Evolutionary conservation across 2,888 invertebrate genomes (phyloP), one percentile per base, ranked within the genome.

Genomic region (Gasteruption jaculator): DNA sequence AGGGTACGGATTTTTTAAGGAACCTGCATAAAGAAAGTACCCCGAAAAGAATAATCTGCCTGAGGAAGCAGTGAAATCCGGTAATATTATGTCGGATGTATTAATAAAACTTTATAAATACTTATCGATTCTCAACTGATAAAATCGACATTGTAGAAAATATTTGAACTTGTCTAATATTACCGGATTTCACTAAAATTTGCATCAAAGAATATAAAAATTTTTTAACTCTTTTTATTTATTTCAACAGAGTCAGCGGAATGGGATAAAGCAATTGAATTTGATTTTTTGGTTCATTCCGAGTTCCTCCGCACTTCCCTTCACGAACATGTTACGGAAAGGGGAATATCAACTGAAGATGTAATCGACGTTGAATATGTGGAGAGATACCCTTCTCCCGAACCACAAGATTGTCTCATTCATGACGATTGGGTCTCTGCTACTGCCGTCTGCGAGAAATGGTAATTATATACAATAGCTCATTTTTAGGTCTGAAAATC

Each of bases 391-490:
- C 91, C 94, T 8, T 86, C 95, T 1, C 97, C 97, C 0, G 82
- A 89, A 60, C 95, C 96, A 1, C 83, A 91, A 64, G 89, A 94
- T 68, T 91, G 91, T 65, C 75, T 97, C 50, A 78, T 91, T 68
- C 95, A 96, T 61, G 93, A 96, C 72, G 97, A 99, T 67, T 99
- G 97, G 97, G 92, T 97, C n/a, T 86, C 92, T 14, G 82, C 90
- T 29, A 83, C 94, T 1, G 82, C 86, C 55, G 77, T 82, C 26
- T 73, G 76, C 46, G 79, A 77, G 26, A 81, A 82, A 63, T 89
- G 86, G 85, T 84, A 62, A 57, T 47, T 45, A 35, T 30, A 33
- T 33, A 3, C 24, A 27, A 49, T 38, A 39, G 34, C 38, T 22
- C 21, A 11, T 8, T n/a, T n/a, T n/a, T n/a, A n/a, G n/a, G n/a